Evolutionary conservation across 2,888 invertebrate species (phyloP), one percentile per base, ranked within the genome.

Genomic region (Metellina segmentata): DNA sequence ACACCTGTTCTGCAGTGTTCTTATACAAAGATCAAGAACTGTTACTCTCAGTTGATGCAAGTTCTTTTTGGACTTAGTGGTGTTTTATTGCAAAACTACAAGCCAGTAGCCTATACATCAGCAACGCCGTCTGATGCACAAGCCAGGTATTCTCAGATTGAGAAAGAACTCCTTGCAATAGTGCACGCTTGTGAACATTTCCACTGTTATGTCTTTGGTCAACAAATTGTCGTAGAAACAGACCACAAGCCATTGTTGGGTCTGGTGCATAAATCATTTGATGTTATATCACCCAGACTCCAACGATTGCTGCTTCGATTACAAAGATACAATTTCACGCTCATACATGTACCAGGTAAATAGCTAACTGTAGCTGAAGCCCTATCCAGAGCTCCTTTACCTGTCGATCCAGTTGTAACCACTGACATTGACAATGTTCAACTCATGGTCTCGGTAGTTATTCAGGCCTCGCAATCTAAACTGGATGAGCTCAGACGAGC

Each of bases 241-340:
- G 95, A 95, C 90, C 95, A 95, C 93, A 94, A 94, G 91, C 95
- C 95, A 0, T 92, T 95, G 7, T 85, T 94, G 1, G 92, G 94
- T 20, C 89, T 95, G n/a, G n/a, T n/a, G n/a, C n/a, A n/a, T n/a
- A n/a, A n/a, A n/a, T n/a, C n/a, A n/a, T n/a, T n/a, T n/a, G n/a
- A n/a, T n/a, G n/a, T n/a, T n/a, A n/a, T n/a, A n/a, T n/a, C n/a
- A n/a, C n/a, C n/a, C n/a, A n/a, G n/a, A n/a, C n/a, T n/a, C n/a
- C n/a, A n/a, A n/a, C n/a, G n/a, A n/a, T n/a, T n/a, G n/a, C n/a
- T n/a, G n/a, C n/a, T n/a, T n/a, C n/a, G n/a, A n/a, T n/a, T n/a
- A n/a, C n/a, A n/a, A n/a, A n/a, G n/a, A 6, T 79, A 95, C 74
- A 48, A 52, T 16, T 81, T 89, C 52, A 61, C 8, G 19, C 51